Evolutionary conservation across 1,140 invertebrate genomes (phyloP), one percentile per base, ranked within the genome.

Genomic region (Trichonephila clavipes): DNA sequence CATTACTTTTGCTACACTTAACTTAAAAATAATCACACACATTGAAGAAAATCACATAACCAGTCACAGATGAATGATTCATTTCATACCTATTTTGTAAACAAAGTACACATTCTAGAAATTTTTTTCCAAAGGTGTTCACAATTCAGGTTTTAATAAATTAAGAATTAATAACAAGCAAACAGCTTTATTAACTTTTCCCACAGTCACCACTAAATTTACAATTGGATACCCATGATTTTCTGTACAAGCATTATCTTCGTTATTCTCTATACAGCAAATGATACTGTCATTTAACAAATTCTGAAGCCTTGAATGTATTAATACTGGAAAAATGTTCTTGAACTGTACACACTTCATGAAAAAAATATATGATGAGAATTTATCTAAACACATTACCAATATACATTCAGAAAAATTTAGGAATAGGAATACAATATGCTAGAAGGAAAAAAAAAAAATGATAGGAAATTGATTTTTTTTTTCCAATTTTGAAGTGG

Each of bases 221-320:
- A 90, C 88, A 90, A 90, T 81, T 90, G 40, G 69, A 90, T 90
- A 72, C 88, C 88, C 69, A 64, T 88, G 86, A 88, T 77, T 90
- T 81, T 77, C 88, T 90, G 88, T 90, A 90, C 88, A 90, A 90
- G 88, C 62, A 88, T 64, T 88, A 58, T 85, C 83, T 64, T 64
- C 62, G 40, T 62, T 88, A n/a, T n/a, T 24, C 34, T 88, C 51
- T 88, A 34, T 62, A 88, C 61, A 88, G 59, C 72, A 88, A 88
- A 64, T 64, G 62, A 85, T 85, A 85, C 58, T 85, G 83, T 85
- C 51, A 85, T 85, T 58, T 85, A 77, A 61, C 58, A 85, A 62
- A 62, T 88, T 21, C 61, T 40, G 86, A 24, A 28, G 34, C n/a
- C 21, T 88, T 64, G 59, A 64, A 28, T 64, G 61, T 64, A 64